Evolutionary conservation across 2,113 vertebrate genomes (phyloP).

Genomic region (Cinclus cinclus): DNA sequence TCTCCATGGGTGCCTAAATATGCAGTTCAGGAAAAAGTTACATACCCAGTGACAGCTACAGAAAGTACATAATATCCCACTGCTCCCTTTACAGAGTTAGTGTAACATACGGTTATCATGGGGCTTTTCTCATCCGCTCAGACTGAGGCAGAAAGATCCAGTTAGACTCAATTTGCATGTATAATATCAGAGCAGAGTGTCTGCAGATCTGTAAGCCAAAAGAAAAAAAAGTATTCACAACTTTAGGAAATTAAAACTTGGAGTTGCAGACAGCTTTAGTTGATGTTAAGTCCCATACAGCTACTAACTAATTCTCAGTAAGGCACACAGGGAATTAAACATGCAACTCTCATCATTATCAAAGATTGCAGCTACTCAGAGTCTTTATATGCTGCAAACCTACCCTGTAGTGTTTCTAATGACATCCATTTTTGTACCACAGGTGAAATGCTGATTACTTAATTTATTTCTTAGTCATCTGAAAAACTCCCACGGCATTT

Average conservation of each 20-base stretch:
- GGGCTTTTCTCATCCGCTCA: constrained; percentile 58
- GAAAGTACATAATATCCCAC: constrained; percentile 7
- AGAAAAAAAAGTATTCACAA: constrained; percentile 8
- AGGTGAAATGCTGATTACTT: constrained; percentile 49
- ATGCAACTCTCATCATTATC: constrained; percentile 13
- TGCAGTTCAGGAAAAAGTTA: background rate
- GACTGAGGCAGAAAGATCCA: constrained; percentile 37
- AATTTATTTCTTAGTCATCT: constrained; percentile 35
- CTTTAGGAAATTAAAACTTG: constrained; percentile 3
- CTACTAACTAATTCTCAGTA: constrained; percentile 13
- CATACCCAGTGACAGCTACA: background rate
- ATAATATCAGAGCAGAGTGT: constrained; percentile 2
- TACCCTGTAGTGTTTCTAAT: constrained; percentile 34
- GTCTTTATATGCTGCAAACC: constrained; percentile 6
- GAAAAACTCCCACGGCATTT: background rate
- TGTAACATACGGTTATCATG: constrained; percentile 47
- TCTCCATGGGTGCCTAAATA: background rate
- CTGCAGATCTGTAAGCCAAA: constrained; percentile 19
- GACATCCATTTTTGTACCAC: background rate
- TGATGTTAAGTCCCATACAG: constrained; percentile 24
- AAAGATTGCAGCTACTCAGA: constrained; percentile 1
- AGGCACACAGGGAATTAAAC: constrained; percentile 34
- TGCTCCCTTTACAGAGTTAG: background rate
- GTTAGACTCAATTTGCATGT: constrained; percentile 36
- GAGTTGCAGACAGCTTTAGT: background rate